Evolutionary conservation across 2,113 vertebrate genomes (phyloP).

Genomic region (Rhinopomastus cyanomelas): DNA sequence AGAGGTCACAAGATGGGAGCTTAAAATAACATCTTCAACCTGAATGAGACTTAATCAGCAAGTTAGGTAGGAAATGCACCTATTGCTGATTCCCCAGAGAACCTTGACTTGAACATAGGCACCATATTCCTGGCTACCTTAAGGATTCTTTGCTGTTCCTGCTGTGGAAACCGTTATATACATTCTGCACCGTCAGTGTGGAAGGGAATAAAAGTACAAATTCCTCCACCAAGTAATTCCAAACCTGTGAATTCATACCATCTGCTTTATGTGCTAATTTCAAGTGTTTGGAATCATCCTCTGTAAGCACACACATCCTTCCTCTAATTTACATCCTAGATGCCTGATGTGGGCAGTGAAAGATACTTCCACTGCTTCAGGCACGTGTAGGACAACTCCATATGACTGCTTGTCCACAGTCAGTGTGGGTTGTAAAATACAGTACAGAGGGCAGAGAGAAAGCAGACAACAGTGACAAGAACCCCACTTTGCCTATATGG

Average conservation of each 20-base stretch:
- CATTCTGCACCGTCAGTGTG: not conserved
- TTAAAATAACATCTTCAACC: not conserved
- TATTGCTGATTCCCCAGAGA: not conserved
- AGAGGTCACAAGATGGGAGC: not conserved
- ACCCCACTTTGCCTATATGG: not conserved
- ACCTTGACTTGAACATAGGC: not conserved
- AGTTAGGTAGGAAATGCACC: not conserved
- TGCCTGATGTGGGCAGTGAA: not conserved
- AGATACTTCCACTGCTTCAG: not conserved
- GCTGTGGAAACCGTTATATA: not conserved
- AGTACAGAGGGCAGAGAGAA: not conserved
- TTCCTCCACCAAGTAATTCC: not conserved
- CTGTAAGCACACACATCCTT: not conserved
- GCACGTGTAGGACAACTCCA: fast-evolving
- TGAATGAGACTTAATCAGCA: not conserved
- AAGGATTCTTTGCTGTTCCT: not conserved
- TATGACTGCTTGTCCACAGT: not conserved
- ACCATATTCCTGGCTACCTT: not conserved
- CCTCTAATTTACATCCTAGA: not conserved
- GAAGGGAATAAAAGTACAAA: not conserved
- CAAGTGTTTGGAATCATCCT: not conserved
- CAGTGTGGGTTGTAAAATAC: not conserved
- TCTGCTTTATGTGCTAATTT: not conserved
- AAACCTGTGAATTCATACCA: not conserved
- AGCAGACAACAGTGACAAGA: not conserved